These are phyloP conservation scores for Cetonia aurata DNA, from an alignment of 2,888 invertebrate species.

Conservation along the genomic window DNA sequence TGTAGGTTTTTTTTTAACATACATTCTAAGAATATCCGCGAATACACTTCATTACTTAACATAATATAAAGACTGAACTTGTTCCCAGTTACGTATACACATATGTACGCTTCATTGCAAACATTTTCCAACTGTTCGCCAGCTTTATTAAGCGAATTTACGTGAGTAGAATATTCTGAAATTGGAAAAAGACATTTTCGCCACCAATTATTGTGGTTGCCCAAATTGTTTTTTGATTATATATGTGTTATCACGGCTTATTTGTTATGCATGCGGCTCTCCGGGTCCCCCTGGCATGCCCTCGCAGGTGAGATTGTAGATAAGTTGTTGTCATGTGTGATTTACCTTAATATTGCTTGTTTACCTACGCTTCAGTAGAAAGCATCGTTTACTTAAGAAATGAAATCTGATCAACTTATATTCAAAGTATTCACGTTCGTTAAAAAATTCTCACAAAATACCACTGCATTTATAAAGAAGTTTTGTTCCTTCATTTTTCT, in stretches of 20 bases:
- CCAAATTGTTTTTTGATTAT: slow-evolving; percentile 20
- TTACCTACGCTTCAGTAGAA: slow-evolving; percentile 23
- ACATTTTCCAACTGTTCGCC: no score
- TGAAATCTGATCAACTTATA: no score
- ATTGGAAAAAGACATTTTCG: slow-evolving; percentile 8
- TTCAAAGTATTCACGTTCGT: background rate
- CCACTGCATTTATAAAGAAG: no score
- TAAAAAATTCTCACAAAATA: background rate
- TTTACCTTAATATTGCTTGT: slow-evolving; percentile 27
- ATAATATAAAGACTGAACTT: no score
- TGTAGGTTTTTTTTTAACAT: no score
- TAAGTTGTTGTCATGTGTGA: slow-evolving; percentile 28
- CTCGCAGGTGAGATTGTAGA: slow-evolving; percentile 66
- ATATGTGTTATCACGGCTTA: slow-evolving; percentile 61
- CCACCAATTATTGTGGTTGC: slow-evolving; percentile 5
- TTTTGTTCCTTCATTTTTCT: no score
- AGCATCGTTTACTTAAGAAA: background rate
- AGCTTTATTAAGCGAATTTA: no score
- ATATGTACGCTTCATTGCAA: no score
- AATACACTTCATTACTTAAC: no score
- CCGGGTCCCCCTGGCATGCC: slow-evolving; percentile 68
- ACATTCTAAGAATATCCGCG: no score
- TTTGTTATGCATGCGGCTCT: slow-evolving; percentile 74
- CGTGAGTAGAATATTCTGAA: slow-evolving; percentile 4
- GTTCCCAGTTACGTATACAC: no score